Evolutionary conservation across 2,797 vertebrate species (phyloP), one percentile per base, ranked within the genome.

Genomic region (Coranthus polyacanthus): DNA sequence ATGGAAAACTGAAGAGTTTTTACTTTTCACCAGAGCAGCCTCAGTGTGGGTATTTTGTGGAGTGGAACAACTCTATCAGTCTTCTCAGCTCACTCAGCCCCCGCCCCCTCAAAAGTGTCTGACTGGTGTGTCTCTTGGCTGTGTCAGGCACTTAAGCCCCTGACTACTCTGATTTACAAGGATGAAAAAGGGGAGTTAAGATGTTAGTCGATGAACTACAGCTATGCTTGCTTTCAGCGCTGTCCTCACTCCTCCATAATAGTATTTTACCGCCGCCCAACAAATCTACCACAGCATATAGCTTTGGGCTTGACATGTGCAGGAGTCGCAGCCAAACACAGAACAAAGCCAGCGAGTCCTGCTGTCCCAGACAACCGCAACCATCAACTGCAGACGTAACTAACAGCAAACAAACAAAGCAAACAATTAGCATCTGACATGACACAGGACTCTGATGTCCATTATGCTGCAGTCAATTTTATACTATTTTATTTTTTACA

Each of bases 101-200:
- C 41, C 50, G 12, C 58, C 70, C 58, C 59, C 64, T 71, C 79
- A 42, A 16, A 79, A 76, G 47, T 52, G 68, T 81, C 68, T 84
- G 79, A 85, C 76, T 67, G 56, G 54, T 72, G 80, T 45, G 76
- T 83, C 83, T 79, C 72, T 71, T 57, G 68, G 69, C 86, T 68
- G 79, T 51, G 67, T 88, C 79, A 70, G 74, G 72, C 79, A 81
- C 88, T 82, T 83, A 82, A 87, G 82, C 81, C 76, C 68, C 82
- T 65, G 83, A 81, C 86, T 67, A 29, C 45, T 60, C 81, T 89
- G 89, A 90, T 89, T 91, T 85, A 89, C 82, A 74, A 74, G 82
- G 80, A 88, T 75, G 80, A 86, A 86, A 80, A 73, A 66, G 65
- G 75, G 72, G 78, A 88, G 82, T 84, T 84, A 79, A 85, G 82